These are phyloP conservation scores for Dynastes hyllus DNA, from an alignment of 2,888 invertebrate genomes.

Conservation along the genomic window DNA sequence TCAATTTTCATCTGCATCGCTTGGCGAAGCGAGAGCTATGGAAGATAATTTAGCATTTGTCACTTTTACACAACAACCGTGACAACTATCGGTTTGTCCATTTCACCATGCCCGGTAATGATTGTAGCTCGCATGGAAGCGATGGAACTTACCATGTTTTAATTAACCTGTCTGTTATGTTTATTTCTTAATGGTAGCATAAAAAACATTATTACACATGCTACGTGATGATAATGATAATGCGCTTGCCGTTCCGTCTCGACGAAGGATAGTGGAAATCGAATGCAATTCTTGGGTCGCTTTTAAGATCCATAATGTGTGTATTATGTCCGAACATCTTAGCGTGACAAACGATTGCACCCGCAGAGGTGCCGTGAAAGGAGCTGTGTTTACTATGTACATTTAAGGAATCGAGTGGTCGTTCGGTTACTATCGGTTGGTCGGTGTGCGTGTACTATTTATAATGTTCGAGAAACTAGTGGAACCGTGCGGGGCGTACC, in stretches of 20 bases:
- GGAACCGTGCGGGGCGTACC: too few relatives aligned
- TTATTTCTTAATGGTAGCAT: slow-evolving; percentile 61
- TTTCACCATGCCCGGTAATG: slow-evolving; percentile 8
- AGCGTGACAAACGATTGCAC: background rate
- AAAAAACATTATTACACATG: slow-evolving; percentile 60
- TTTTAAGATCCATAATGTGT: background rate
- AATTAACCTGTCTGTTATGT: slow-evolving; percentile 61
- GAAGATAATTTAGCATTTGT: slow-evolving; percentile 39
- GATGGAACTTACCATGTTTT: slow-evolving; percentile 52
- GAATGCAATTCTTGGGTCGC: slow-evolving; percentile 11
- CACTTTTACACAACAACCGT: slow-evolving; percentile 31
- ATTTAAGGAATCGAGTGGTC: too few relatives aligned
- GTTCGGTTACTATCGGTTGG: too few relatives aligned
- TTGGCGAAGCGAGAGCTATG: slow-evolving; percentile 2
- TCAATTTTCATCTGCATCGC: slow-evolving; percentile 20
- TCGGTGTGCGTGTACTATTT: too few relatives aligned
- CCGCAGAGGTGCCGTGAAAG: too few relatives aligned
- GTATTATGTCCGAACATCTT: slow-evolving; percentile 8
- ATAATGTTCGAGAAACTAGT: too few relatives aligned
- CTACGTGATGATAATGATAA: slow-evolving; percentile 57
- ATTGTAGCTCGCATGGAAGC: background rate
- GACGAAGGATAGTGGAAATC: background rate
- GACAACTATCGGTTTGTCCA: slow-evolving; percentile 17
- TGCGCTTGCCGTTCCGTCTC: background rate
- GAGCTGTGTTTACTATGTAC: too few relatives aligned